These are phyloP conservation scores for Peromyscus polionotus DNA, from an alignment of 2,113 vertebrate genomes.

Conservation along the genomic window DNA sequence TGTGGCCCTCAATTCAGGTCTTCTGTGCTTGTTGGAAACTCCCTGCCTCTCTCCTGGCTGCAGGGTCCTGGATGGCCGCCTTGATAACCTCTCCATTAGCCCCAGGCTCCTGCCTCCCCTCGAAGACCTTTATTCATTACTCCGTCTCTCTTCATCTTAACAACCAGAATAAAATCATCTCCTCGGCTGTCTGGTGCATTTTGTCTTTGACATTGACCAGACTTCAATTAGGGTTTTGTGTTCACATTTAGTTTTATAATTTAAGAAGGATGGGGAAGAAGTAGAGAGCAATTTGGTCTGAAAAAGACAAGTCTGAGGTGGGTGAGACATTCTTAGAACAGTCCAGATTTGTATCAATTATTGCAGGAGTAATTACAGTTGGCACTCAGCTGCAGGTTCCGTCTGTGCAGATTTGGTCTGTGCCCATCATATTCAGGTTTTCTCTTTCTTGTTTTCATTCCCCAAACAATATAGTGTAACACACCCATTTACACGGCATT, in stretches of 20 bases:
- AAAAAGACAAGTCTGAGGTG: neutral
- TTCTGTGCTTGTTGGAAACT: neutral
- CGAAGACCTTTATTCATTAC: neutral
- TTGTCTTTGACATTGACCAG: neutral
- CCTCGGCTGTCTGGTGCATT: neutral
- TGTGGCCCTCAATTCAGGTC: neutral
- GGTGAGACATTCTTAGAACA: neutral
- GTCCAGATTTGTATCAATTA: neutral
- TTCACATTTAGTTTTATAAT: neutral
- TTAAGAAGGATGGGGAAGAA: neutral
- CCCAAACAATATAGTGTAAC: no score
- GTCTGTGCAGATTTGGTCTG: neutral
- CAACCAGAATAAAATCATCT: neutral
- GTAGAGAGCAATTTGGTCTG: neutral
- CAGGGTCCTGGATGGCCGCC: neutral
- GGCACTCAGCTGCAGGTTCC: neutral
- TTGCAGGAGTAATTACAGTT: neutral
- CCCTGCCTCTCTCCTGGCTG: neutral
- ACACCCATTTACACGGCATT: neutral
- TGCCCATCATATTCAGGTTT: no score
- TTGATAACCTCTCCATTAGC: neutral
- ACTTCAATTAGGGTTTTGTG: neutral
- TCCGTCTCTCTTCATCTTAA: neutral
- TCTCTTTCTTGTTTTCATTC: neutral
- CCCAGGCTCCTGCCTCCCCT: neutral